Percentiles rank a stretch among this genome's conserved stretches.
Conservation (phyloP, 2,888 invertebrate species). For the Homarus gammarus region DNA sequence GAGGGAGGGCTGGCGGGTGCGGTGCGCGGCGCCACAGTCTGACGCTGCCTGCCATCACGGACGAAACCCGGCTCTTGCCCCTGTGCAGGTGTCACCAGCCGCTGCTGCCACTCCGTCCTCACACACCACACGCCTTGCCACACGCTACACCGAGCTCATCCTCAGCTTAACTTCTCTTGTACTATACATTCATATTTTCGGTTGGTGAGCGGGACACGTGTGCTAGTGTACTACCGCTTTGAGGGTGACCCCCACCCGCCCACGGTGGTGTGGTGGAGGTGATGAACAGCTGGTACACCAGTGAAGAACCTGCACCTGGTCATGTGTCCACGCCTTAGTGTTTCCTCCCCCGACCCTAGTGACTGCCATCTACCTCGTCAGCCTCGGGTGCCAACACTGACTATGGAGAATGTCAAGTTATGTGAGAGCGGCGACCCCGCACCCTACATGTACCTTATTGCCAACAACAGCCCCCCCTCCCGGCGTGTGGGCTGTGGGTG, state of each 20-base stretch:
- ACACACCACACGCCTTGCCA: background rate
- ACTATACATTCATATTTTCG: background rate
- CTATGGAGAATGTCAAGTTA: background rate
- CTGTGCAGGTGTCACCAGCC: background rate
- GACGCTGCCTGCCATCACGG: conserved; percentile 16
- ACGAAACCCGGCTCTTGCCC: conserved; percentile 4
- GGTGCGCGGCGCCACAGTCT: conserved; percentile 14
- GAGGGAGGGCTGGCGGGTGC: background rate
- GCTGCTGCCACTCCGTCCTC: conserved; percentile 10
- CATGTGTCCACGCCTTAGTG: background rate
- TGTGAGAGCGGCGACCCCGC: background rate
- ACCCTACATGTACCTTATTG: background rate
- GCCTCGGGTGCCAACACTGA: background rate
- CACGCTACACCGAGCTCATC: background rate
- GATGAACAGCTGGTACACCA: background rate
- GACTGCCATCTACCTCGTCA: background rate
- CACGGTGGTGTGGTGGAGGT: conserved; percentile 20
- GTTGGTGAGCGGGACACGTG: background rate
- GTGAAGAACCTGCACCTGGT: background rate
- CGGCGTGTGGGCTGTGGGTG: conserved; percentile 23
- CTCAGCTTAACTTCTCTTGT: background rate
- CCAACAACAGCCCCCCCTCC: conserved; percentile 26
- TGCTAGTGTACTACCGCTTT: background rate
- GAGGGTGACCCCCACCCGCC: background rate
- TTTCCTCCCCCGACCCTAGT: too few species aligned